Conservation (phyloP, 2,113 vertebrate genomes). For the Pseudorhombus dupliciocellatus region DNA sequence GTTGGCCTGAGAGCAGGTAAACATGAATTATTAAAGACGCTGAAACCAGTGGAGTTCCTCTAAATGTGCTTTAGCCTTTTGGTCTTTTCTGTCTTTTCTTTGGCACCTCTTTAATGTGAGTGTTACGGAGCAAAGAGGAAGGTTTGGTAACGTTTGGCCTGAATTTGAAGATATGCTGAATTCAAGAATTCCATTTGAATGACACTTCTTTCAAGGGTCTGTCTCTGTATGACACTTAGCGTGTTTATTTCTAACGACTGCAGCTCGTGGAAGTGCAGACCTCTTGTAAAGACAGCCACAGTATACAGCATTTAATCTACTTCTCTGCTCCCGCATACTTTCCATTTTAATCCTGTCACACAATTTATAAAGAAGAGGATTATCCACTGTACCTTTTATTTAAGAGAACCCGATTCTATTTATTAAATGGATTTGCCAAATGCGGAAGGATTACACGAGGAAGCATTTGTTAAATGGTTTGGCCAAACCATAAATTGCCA, state of each 20-base stretch:
- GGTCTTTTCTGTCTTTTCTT: neutral
- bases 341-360: conserved; percentile 53
- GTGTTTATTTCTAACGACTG: conserved; percentile 2
- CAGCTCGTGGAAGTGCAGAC: neutral
- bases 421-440: conserved; percentile 41
- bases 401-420: conserved; percentile 38
- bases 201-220: neutral
- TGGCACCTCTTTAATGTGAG: conserved; percentile 9
- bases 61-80: conserved; percentile 25
- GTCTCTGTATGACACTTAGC: neutral
- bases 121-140: conserved; percentile 10
- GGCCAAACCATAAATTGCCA: conserved; percentile 3
- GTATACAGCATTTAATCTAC: conserved; percentile 28
- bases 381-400: conserved; percentile 45
- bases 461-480: conserved; percentile 12
- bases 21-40: conserved; percentile 46
- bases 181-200: conserved; percentile 2
- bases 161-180: conserved; percentile 8
- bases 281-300: conserved; percentile 12
- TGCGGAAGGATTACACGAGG: conserved; percentile 38
- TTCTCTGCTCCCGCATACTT: conserved; percentile 30
- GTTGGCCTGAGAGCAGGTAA: conserved; percentile 30
- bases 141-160: neutral
- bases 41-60: conserved; percentile 32
- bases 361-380: conserved; percentile 30